Evolutionary conservation across 1,140 invertebrate species (phyloP).

Genomic region (Antheraea mylitta): DNA sequence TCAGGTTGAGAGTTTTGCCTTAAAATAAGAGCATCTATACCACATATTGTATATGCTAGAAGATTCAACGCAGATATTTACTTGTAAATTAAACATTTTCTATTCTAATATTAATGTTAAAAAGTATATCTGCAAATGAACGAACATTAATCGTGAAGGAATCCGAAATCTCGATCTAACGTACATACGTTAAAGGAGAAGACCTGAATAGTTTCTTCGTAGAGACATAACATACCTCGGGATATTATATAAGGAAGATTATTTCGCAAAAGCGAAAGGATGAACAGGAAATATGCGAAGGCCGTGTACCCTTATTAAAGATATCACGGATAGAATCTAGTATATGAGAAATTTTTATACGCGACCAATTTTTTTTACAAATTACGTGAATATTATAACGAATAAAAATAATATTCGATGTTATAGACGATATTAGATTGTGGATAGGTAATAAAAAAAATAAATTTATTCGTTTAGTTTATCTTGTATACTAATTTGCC

Average conservation of each 20-base stretch:
- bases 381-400: neutral
- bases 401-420: neutral
- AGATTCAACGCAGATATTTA: no score
- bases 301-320: conserved; percentile 1
- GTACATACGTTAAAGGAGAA: neutral
- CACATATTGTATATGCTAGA: no score
- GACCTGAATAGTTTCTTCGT: neutral
- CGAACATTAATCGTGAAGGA: neutral
- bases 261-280: neutral
- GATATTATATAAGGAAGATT: conserved; percentile 2
- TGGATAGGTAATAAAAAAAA: no score
- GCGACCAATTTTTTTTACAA: neutral
- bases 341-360: neutral
- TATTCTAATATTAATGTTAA: no score
- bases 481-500: no score
- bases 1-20: no score
- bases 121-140: neutral
- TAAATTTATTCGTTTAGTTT: no score
- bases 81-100: no score
- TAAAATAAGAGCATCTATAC: no score
- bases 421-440: neutral
- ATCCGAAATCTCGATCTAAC: neutral
- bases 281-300: conserved; percentile 4
- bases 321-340: neutral
- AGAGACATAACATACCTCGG: neutral